Evolutionary conservation across 2,797 vertebrate species (phyloP).

Genomic region (Philypnodon macrostomus): DNA sequence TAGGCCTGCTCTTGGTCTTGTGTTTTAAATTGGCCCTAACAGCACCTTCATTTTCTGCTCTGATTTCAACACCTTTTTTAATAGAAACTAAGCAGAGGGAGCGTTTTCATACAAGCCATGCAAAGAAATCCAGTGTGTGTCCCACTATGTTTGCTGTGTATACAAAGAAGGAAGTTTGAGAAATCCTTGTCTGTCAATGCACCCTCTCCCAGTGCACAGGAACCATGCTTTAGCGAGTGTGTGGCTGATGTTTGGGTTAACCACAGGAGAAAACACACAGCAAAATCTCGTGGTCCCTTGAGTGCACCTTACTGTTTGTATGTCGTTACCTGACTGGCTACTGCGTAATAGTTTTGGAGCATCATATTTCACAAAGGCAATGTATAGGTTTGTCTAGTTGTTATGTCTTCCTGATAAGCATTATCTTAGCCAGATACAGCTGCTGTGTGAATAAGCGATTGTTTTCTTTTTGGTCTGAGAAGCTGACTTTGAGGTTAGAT

Average conservation of each 20-base stretch:
- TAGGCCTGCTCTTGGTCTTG: too few relatives aligned
- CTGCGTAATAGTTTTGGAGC: too few relatives aligned
- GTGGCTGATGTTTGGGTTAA: slow-evolving; percentile 55
- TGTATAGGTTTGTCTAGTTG: not conserved
- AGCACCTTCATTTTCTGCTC: too few relatives aligned
- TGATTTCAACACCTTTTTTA: too few relatives aligned
- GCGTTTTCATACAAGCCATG: too few relatives aligned
- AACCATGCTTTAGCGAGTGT: slow-evolving; percentile 36
- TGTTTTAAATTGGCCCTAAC: too few relatives aligned
- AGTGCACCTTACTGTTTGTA: slow-evolving; percentile 34
- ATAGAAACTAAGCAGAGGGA: too few relatives aligned
- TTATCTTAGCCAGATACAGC: slow-evolving; percentile 33
- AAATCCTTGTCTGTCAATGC: slow-evolving; percentile 43
- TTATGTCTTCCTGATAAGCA: slow-evolving; percentile 14
- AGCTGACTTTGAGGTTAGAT: slow-evolving; percentile 62
- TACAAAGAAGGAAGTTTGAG: slow-evolving; percentile 34
- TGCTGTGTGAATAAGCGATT: slow-evolving; percentile 22
- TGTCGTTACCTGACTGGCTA: slow-evolving; percentile 9
- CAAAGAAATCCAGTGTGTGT: not conserved
- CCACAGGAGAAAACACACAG: slow-evolving; percentile 30
- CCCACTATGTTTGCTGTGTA: slow-evolving; percentile 6
- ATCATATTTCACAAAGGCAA: not conserved
- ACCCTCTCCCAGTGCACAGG: slow-evolving; percentile 24
- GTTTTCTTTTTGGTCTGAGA: slow-evolving; percentile 32
- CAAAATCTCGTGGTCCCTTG: slow-evolving; percentile 21